Conservation (phyloP, 2,113 vertebrate genomes). For the Clarias macrocephalus region DNA sequence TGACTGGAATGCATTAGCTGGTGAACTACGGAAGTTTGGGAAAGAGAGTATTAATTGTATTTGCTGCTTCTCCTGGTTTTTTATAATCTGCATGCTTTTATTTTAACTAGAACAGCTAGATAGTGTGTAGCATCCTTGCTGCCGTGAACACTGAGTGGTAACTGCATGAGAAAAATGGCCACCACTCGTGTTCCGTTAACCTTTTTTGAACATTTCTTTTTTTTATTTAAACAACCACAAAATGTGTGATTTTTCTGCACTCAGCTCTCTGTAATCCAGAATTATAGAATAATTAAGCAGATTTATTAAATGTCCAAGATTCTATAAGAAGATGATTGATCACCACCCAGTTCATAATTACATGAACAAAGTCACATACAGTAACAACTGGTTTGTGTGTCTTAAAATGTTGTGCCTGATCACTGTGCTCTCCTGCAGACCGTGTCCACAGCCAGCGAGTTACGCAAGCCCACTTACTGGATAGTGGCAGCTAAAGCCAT, state of each 20-base stretch:
- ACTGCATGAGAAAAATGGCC: no score
- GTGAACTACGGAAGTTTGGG: no score
- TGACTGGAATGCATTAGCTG: no score
- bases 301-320: not conserved
- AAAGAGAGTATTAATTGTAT: no score
- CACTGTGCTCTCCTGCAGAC: slow-evolving; percentile 77
- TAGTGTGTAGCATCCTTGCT: no score
- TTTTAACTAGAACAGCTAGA: no score
- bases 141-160: no score
- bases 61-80: no score
- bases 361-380: not conserved
- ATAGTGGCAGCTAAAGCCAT: slow-evolving; percentile 98
- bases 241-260: not conserved
- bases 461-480: slow-evolving; percentile 98
- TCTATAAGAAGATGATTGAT: slow-evolving; percentile 16
- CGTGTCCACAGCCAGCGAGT: slow-evolving; percentile 93
- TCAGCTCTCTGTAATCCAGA: not conserved
- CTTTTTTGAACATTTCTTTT: not conserved
- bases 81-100: no score
- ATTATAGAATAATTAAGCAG: not conserved
- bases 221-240: not conserved
- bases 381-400: not conserved
- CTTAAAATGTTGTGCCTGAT: slow-evolving; percentile 17
- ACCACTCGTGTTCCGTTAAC: no score
- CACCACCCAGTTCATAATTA: slow-evolving; percentile 3